Evolutionary conservation across 30 jellyfish, hydroid and myxozoan genomes (phyloP).

Genomic region (Aurelia aurita complex sp. Pacific): DNA sequence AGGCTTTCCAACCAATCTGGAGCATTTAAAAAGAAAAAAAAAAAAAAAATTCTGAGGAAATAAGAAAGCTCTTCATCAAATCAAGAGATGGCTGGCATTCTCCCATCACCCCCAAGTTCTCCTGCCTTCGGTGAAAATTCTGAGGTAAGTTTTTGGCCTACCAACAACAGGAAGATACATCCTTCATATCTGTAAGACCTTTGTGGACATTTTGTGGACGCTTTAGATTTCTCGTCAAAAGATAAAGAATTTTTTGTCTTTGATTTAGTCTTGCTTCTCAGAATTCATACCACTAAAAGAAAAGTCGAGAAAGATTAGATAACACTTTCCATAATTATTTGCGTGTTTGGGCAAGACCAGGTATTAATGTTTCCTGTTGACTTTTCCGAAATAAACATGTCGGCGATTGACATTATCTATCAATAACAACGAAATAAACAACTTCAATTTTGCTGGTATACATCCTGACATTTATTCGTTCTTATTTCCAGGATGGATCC

Average conservation of each 20-base stretch:
- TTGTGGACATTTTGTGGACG: background rate
- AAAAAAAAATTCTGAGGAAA: background rate
- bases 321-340: too few relatives aligned
- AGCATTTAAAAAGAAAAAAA: too few relatives aligned
- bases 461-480: background rate
- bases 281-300: too few relatives aligned
- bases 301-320: too few relatives aligned
- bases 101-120: slow-evolving; percentile 77
- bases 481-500: slow-evolving; percentile 19
- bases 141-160: slow-evolving; percentile 4
- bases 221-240: background rate
- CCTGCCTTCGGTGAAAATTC: slow-evolving; percentile 10
- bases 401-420: too few relatives aligned
- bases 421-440: too few relatives aligned
- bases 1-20: too few relatives aligned
- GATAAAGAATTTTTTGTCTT: too few relatives aligned
- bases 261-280: too few relatives aligned
- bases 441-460: too few relatives aligned
- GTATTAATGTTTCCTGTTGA: background rate
- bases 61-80: background rate
- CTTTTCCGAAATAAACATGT: background rate
- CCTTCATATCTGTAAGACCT: background rate
- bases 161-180: background rate
- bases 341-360: background rate
- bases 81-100: slow-evolving; percentile 41